A percentile compares a stretch with the other conserved stretches of the same genome.
Evolutionary conservation across 1,140 invertebrate genomes (phyloP).

Genomic region (Zaprionus ornatus): DNA sequence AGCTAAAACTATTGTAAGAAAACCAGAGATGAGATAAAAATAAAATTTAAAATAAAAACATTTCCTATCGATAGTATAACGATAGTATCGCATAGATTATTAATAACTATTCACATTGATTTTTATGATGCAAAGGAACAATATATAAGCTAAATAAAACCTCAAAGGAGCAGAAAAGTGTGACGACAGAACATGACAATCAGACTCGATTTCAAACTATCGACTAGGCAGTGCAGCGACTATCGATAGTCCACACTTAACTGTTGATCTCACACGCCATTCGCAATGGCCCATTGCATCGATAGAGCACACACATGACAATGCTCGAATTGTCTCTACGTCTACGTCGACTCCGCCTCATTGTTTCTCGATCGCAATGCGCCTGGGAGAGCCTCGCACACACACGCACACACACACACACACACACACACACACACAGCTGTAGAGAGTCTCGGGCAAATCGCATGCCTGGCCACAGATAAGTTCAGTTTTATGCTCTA

Average conservation of each 20-base stretch:
- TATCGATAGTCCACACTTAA: not conserved
- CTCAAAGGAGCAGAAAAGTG: not conserved
- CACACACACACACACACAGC: conserved; percentile 3
- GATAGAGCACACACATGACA: conserved; percentile 42
- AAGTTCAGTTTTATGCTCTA: conserved; percentile 62
- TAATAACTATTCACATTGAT: not conserved
- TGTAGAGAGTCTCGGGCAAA: conserved; percentile 11
- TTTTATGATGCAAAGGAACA: not conserved
- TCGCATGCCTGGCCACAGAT: conserved; percentile 49
- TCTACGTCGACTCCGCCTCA: conserved; percentile 34
- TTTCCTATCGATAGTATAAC: not conserved
- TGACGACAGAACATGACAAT: not conserved
- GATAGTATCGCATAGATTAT: not conserved
- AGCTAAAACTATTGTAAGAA: not conserved
- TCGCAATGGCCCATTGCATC: not conserved
- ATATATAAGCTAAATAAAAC: not conserved
- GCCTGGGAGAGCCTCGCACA: conserved; percentile 37
- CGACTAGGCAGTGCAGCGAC: not conserved
- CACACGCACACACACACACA: not conserved
- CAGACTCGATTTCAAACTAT: not conserved
- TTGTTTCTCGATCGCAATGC: conserved; percentile 39
- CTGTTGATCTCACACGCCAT: not conserved
- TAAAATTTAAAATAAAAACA: not conserved
- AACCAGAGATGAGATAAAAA: not conserved
- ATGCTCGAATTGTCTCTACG: conserved; percentile 44